Evolutionary conservation across 2,797 vertebrate genomes (phyloP).

Genomic region (Masticophis lateralis): DNA sequence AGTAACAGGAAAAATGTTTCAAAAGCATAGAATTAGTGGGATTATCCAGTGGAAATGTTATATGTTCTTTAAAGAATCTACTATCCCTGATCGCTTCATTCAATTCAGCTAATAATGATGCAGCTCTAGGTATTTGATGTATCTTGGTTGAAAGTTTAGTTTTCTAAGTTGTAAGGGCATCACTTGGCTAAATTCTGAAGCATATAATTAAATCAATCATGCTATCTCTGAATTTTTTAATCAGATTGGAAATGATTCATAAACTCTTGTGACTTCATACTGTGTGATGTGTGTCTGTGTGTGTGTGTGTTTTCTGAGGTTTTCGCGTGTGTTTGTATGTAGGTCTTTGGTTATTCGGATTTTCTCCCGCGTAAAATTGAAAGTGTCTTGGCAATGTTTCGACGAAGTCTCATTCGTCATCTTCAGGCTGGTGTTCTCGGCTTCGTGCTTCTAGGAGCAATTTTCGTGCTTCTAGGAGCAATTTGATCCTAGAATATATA

Average conservation of each 20-base stretch:
- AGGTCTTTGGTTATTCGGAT: no score
- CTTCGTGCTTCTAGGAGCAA: no score
- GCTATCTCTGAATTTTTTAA: neutral
- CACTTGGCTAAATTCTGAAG: neutral
- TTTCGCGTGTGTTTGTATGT: no score
- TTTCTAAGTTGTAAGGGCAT: neutral
- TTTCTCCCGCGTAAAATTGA: no score
- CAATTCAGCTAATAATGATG: neutral
- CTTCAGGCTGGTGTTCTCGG: no score
- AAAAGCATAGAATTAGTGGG: neutral
- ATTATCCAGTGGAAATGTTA: neutral
- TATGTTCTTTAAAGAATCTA: neutral
- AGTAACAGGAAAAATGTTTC: neutral
- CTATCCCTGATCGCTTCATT: neutral
- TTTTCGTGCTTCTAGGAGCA: no score
- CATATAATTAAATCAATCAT: neutral
- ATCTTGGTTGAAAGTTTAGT: neutral
- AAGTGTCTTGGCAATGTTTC: no score
- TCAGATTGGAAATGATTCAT: neutral
- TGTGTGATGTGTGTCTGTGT: no score
- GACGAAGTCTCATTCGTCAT: no score
- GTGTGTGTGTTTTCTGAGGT: no score
- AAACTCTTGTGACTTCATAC: neutral
- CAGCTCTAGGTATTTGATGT: neutral
- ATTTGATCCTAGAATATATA: no score